These are phyloP conservation scores for Trematomus bernacchii DNA, from an alignment of 2,797 vertebrate species.

Conservation along the genomic window DNA sequence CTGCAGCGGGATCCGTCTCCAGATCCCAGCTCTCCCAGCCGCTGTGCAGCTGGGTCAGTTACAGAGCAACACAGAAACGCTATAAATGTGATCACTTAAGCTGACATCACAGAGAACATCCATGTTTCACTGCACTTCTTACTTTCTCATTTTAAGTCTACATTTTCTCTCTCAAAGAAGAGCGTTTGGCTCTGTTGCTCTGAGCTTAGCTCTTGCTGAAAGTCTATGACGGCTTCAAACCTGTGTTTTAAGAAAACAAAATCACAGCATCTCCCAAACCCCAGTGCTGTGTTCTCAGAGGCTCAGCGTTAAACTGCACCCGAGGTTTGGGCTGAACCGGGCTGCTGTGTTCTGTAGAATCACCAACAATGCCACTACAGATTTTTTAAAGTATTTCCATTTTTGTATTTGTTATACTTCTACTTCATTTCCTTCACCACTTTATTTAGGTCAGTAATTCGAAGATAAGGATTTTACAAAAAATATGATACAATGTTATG, in stretches of 20 bases:
- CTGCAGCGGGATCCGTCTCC: slow-evolving; percentile 26
- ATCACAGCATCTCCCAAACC: background rate
- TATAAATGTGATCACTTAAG: background rate
- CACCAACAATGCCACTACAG: no score
- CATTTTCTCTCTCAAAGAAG: background rate
- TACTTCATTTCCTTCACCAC: background rate
- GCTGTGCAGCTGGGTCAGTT: slow-evolving; percentile 55
- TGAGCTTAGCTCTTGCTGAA: background rate
- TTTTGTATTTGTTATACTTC: background rate
- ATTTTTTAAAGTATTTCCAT: background rate
- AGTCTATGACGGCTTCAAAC: background rate
- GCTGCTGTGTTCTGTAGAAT: no score
- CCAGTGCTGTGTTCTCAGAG: no score
- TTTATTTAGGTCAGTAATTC: no score
- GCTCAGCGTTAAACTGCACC: no score
- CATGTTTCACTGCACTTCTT: background rate
- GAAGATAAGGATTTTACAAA: background rate
- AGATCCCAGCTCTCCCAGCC: slow-evolving; percentile 68
- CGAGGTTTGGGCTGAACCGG: no score
- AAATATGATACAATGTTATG: background rate
- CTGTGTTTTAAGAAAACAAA: background rate
- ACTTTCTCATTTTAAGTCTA: background rate
- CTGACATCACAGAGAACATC: background rate
- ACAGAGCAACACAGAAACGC: slow-evolving; percentile 22
- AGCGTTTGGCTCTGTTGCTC: background rate